Evolutionary conservation across 2,797 vertebrate genomes (phyloP).

Genomic region (Selene dorsalis): DNA sequence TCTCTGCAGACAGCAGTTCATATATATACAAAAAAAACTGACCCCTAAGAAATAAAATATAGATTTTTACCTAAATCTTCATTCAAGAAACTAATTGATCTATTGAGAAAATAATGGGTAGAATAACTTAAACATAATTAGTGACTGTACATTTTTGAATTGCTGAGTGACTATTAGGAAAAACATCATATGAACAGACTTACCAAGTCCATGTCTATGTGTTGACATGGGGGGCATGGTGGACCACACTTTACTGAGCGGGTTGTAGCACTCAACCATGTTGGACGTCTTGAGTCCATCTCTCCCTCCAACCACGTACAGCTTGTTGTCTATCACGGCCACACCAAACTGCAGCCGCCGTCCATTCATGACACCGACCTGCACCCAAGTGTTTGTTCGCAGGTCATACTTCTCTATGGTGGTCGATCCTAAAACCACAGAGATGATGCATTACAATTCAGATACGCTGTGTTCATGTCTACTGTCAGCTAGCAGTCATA

Average conservation of each 20-base stretch:
- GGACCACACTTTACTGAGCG: constrained; percentile 92
- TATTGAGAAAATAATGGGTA: neutral
- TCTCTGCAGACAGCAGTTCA: neutral
- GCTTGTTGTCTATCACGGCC: constrained; percentile 95
- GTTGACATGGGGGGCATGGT: constrained; percentile 99
- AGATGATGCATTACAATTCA: neutral
- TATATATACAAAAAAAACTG: neutral
- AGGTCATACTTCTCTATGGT: constrained; percentile 98
- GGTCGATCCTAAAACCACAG: constrained; percentile 88
- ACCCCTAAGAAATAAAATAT: too few relatives aligned
- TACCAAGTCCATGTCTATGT: constrained; percentile 96
- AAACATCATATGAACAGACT: constrained; percentile 34
- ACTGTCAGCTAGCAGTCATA: constrained; percentile 44
- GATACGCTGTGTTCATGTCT: neutral
- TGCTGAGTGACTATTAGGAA: neutral
- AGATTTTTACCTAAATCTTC: neutral
- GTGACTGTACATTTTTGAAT: neutral
- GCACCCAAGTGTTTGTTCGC: constrained; percentile 94
- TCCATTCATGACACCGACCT: constrained; percentile 93
- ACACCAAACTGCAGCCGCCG: constrained; percentile 96
- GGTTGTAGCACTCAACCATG: constrained; percentile 97
- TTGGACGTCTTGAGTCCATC: constrained; percentile 98
- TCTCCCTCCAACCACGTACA: constrained; percentile 95
- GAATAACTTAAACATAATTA: neutral
- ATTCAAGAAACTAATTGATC: neutral